A percentile compares a stretch with the other conserved stretches of the same genome.
These are phyloP conservation scores for Flexamia atlantica DNA, from an alignment of 2,888 invertebrate genomes.

Conservation along the genomic window DNA sequence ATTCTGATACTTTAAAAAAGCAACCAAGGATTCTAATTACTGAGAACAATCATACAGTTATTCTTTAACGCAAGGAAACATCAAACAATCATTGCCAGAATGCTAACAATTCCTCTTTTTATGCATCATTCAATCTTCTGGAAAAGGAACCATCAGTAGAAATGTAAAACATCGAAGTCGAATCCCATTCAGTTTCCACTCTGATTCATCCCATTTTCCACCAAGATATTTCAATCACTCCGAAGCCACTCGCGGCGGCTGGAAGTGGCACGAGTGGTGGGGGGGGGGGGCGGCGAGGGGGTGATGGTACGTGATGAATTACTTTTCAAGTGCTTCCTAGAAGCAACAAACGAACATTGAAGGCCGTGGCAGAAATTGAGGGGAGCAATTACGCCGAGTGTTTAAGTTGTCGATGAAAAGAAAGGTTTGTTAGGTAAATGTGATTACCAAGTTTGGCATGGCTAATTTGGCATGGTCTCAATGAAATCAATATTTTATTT, in stretches of 20 bases:
- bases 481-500: too few relatives aligned
- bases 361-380: background rate
- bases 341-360: background rate
- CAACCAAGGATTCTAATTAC: too few relatives aligned
- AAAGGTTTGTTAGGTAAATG: too few relatives aligned
- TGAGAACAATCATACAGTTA: too few relatives aligned
- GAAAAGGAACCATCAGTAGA: background rate
- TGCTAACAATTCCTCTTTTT: too few relatives aligned
- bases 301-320: constrained; percentile 12
- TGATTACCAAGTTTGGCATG: too few relatives aligned
- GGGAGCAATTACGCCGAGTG: background rate
- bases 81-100: too few relatives aligned
- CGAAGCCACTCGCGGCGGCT: background rate
- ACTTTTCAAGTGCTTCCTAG: constrained; percentile 1
- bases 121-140: too few relatives aligned
- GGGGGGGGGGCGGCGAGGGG: background rate
- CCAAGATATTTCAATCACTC: constrained; percentile 7
- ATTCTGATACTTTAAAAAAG: too few relatives aligned
- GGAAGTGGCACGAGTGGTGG: background rate
- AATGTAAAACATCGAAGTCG: background rate
- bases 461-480: too few relatives aligned
- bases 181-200: background rate
- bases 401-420: too few relatives aligned
- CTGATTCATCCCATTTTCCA: constrained; percentile 15
- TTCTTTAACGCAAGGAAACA: too few relatives aligned